These are phyloP conservation scores for Dryobota labecula DNA, from an alignment of 2,888 invertebrate species.

Conservation along the genomic window DNA sequence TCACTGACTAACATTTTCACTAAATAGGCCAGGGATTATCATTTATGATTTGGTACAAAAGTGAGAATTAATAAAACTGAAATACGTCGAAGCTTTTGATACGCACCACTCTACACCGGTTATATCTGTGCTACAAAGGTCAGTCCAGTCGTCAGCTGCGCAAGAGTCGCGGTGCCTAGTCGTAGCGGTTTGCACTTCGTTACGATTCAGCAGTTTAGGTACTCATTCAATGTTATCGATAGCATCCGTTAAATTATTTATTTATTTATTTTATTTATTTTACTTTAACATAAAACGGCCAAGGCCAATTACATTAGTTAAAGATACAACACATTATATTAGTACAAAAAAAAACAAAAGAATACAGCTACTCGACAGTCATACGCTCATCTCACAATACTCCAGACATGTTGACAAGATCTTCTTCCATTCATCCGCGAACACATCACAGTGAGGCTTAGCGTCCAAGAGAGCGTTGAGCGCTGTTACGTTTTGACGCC, in stretches of 20 bases:
- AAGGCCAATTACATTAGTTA: no score
- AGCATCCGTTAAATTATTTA: background rate
- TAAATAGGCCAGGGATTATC: background rate
- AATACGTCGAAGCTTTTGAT: constrained; percentile 2
- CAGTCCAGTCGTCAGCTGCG: constrained; percentile 10
- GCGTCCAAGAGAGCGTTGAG: no score
- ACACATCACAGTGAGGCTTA: no score
- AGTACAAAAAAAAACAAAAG: no score
- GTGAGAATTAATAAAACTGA: background rate
- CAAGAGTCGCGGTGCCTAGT: constrained; percentile 32
- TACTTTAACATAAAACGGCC: no score
- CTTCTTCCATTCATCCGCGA: no score
- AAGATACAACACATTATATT: no score
- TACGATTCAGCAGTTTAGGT: constrained; percentile 28
- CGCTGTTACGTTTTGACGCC: no score
- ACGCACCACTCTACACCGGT: constrained; percentile 33
- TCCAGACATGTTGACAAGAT: no score
- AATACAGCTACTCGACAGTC: no score
- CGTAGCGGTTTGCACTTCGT: background rate
- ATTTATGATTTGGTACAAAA: constrained; percentile 1
- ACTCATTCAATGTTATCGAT: constrained; percentile 37
- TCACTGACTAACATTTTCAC: background rate
- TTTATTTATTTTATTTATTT: no score
- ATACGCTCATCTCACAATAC: no score
- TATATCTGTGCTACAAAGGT: constrained; percentile 44